Base-by-base conservation (phyloP, 2,888 invertebrate genomes). In the Colletes collaris region DNA sequence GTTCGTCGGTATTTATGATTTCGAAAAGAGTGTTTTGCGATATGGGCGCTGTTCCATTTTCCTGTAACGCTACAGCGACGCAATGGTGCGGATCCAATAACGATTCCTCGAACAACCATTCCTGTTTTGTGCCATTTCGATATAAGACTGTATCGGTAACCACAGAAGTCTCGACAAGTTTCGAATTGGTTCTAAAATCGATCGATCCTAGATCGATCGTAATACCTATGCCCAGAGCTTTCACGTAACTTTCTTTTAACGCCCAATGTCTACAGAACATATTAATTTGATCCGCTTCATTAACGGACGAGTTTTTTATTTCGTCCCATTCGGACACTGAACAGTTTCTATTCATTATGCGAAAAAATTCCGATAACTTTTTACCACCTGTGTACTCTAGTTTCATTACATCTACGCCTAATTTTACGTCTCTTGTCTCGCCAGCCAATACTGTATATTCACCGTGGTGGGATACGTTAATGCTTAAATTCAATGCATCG, bases 401-500 rank as follows among this genome's bases (percentile, higher is more conserved):
- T 93, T 97, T 97, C 98, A 99, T 98, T 0, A 98, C 95, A 94
- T 99, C 99, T 65, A 98, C 95, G 2, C 97, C 97, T 79, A 97
- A 93, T 82, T 94, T 93, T 55, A 89, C 91, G 49, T 91, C 88
- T 4, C 91, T 91, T 6, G 92, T 89, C 88, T 95, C 95, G 0
- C 97, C 97, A 35, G 96, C 98, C 49, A 99, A 93, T 35, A 99
- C 97, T 5, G 97, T 96, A 92, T 95, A 97, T 83, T 96, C 95
- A 4, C 98, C 98, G 90, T 98, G 98, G 93, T 99, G 99, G 0
- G 98, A 98, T 0, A 99, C 95, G 94, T 99, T 99, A 91, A 99
- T 98, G 53, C 92, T 93, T 11, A 87, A 81, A 59, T 93, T 85
- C 19, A 44, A 4, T 4, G 56, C 56, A 40, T 62, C 10, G 70